Conservation (phyloP, 2,888 invertebrate genomes). For the Thymelicus lineola region DNA sequence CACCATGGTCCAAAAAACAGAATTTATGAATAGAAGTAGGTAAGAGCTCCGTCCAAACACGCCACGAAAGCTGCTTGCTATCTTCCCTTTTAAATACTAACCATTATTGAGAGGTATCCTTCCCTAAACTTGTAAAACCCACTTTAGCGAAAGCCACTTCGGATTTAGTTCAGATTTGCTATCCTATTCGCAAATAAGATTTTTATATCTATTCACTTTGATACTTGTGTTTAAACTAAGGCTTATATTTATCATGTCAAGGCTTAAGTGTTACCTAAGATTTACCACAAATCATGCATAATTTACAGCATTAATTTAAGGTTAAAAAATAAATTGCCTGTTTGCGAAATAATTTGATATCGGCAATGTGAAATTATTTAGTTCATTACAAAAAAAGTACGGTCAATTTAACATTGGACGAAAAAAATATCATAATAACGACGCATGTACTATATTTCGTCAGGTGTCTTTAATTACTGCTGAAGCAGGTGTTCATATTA, state of each 20-base stretch:
- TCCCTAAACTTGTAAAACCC: background rate
- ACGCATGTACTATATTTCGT: background rate
- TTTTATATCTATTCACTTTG: too few relatives aligned
- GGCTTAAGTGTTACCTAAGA: too few relatives aligned
- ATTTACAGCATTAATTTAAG: too few relatives aligned
- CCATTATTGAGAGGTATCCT: background rate
- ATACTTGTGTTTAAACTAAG: too few relatives aligned
- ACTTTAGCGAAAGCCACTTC: background rate
- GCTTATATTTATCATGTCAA: too few relatives aligned
- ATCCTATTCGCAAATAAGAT: too few relatives aligned
- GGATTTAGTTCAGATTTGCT: too few relatives aligned
- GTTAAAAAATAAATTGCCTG: too few relatives aligned
- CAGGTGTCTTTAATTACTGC: background rate
- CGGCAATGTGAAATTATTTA: background rate
- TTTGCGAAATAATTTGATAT: background rate
- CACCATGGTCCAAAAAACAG: slow-evolving; percentile 7
- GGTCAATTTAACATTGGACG: background rate
- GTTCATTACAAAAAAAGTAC: background rate
- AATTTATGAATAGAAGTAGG: slow-evolving; percentile 18
- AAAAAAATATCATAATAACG: background rate
- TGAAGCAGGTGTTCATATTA: background rate
- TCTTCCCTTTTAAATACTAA: slow-evolving; percentile 1
- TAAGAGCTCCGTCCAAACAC: background rate
- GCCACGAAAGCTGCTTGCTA: background rate
- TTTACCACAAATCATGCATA: too few relatives aligned